phyloP scores from a whole-genome alignment of 2,113 vertebrate genomes.

The Cinclus mexicanus region DNA sequence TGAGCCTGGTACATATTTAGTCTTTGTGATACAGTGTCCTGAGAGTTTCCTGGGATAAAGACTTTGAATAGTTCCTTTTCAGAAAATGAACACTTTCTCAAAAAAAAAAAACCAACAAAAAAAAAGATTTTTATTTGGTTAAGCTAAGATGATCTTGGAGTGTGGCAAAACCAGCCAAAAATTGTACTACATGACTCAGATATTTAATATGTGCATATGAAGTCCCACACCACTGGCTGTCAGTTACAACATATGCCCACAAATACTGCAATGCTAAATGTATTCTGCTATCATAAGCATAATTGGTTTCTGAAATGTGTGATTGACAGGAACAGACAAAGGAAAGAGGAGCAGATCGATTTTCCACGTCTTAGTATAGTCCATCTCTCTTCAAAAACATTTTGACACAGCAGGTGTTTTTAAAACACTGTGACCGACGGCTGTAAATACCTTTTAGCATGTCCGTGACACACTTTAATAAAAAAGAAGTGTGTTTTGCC shows the following conservation, averaged over 20 bases:
- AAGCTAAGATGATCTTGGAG: neutral
- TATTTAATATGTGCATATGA: neutral
- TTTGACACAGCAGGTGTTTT: slow-evolving; percentile 46
- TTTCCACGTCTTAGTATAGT: neutral
- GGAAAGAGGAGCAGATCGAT: neutral
- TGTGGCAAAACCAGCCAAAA: neutral
- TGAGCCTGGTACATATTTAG: neutral
- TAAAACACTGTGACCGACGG: slow-evolving; percentile 51
- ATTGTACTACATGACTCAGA: neutral
- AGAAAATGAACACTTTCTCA: neutral
- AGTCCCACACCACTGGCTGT: neutral
- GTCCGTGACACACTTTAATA: slow-evolving; percentile 56
- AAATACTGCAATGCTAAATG: neutral
- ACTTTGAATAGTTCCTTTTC: neutral
- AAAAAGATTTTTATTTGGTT: neutral
- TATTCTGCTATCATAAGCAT: neutral
- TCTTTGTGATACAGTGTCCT: neutral
- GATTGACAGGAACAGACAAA: slow-evolving; percentile 19
- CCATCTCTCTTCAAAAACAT: slow-evolving; percentile 3
- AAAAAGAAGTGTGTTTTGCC: slow-evolving; percentile 51
- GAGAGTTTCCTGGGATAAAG: neutral
- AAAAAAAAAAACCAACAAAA: neutral
- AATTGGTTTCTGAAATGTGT: neutral
- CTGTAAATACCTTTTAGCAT: slow-evolving; percentile 57
- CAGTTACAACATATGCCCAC: neutral